Conservation (phyloP, 2,797 vertebrate species). For the Poecilia picta region DNA sequence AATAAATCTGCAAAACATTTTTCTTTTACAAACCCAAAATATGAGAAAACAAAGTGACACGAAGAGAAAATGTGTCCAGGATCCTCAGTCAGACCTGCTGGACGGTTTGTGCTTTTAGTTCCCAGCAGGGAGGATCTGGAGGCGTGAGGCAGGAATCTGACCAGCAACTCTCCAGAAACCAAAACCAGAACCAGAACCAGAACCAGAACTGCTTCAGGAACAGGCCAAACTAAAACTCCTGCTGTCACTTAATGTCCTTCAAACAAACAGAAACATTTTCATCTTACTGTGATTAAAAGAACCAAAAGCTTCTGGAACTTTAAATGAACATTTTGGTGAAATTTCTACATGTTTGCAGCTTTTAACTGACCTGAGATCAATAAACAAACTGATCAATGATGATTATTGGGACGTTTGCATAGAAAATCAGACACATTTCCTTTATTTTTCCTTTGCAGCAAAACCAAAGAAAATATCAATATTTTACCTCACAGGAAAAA, state of each 20-base stretch:
- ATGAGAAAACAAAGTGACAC: conserved; percentile 26
- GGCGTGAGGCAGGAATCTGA: not conserved
- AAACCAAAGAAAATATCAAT: not conserved
- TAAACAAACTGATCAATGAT: not conserved
- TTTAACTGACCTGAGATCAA: not conserved
- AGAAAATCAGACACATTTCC: not conserved
- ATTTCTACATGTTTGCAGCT: not conserved
- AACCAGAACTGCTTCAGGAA: not conserved
- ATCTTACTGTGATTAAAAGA: not conserved
- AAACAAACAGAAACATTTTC: not conserved
- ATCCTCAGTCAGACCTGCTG: conserved; percentile 15
- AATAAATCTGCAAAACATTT: conserved; percentile 26
- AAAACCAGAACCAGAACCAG: not conserved
- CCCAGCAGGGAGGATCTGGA: not conserved
- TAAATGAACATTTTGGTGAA: not conserved
- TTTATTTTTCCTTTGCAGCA: not conserved
- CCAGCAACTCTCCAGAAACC: not conserved
- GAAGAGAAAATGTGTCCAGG: not conserved
- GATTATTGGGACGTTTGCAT: not conserved
- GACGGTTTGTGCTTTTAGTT: conserved; percentile 20
- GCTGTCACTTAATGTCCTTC: not conserved
- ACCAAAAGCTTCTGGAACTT: not conserved
- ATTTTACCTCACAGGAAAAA: not conserved
- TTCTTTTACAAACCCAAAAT: conserved; percentile 41
- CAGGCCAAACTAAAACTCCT: not conserved